Conservation (phyloP, 2,113 vertebrate species). For the Typhlomys cinereus region DNA sequence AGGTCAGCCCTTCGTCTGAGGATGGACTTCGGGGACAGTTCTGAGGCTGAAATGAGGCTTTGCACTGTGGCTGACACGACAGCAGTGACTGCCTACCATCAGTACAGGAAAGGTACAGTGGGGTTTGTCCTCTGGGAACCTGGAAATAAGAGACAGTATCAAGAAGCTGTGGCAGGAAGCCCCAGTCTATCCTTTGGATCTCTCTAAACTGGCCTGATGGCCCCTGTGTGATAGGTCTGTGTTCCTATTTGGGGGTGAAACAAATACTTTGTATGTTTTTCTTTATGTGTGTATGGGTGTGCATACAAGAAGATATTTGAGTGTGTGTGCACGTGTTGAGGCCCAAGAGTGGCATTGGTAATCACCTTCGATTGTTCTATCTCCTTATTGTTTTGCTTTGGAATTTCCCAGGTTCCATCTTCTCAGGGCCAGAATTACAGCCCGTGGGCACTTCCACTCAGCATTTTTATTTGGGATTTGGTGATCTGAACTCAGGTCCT, state of each 20-base stretch:
- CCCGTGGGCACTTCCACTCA: too few species aligned
- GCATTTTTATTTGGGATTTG: too few species aligned
- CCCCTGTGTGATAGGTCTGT: neutral
- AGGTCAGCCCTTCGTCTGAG: neutral
- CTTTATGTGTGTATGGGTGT: too few species aligned
- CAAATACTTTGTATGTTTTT: neutral
- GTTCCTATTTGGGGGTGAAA: too few species aligned
- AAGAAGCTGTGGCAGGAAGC: neutral
- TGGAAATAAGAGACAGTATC: neutral
- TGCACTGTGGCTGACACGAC: neutral
- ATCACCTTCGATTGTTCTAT: too few species aligned
- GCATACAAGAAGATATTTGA: too few species aligned
- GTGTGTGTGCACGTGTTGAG: too few species aligned
- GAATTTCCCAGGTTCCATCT: too few species aligned
- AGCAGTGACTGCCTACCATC: slow-evolving; percentile 51
- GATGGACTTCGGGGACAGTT: slow-evolving; percentile 72
- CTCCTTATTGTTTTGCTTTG: too few species aligned
- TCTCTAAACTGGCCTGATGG: neutral
- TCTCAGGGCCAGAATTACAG: too few species aligned
- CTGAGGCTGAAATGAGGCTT: slow-evolving; percentile 11
- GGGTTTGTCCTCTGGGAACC: neutral
- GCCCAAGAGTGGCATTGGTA: too few species aligned
- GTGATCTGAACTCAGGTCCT: too few species aligned
- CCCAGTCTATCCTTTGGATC: neutral
- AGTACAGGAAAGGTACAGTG: slow-evolving; percentile 66